Evolutionary conservation across 2,888 invertebrate species (phyloP).

Genomic region (Caenorhabditis angaria): DNA sequence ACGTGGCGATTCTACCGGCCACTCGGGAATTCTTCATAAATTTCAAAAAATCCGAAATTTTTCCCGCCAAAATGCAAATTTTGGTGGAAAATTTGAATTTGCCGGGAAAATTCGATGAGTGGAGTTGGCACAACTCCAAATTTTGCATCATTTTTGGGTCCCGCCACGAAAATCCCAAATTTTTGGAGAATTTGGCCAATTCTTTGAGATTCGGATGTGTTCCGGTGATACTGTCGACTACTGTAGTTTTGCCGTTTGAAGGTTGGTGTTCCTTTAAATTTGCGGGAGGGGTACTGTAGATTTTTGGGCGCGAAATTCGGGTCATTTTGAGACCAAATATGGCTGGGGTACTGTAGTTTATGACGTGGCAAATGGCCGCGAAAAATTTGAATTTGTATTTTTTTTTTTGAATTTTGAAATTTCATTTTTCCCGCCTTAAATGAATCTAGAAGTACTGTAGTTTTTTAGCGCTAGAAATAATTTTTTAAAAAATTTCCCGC

Average conservation of each 20-base stretch:
- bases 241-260: constrained; percentile 43
- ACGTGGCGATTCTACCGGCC: background rate
- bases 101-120: background rate
- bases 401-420: too few relatives aligned
- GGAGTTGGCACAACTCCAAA: background rate
- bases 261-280: constrained; percentile 9
- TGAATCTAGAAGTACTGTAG: too few relatives aligned
- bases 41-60: constrained; percentile 2
- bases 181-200: constrained; percentile 8
- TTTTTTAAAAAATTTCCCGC: too few relatives aligned
- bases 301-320: background rate
- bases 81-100: background rate
- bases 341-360: too few relatives aligned
- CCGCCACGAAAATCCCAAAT: background rate
- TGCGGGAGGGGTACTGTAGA: too few relatives aligned
- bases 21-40: background rate
- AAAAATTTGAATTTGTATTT: too few relatives aligned
- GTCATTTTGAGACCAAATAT: too few relatives aligned
- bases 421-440: too few relatives aligned
- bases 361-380: too few relatives aligned
- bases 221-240: constrained; percentile 45
- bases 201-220: constrained; percentile 43
- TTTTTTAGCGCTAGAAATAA: too few relatives aligned
- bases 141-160: background rate
- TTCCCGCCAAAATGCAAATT: background rate